Evolutionary conservation across 2,888 invertebrate species (phyloP), one percentile per base, ranked within the genome.

Genomic region (Thalpophila matura): DNA sequence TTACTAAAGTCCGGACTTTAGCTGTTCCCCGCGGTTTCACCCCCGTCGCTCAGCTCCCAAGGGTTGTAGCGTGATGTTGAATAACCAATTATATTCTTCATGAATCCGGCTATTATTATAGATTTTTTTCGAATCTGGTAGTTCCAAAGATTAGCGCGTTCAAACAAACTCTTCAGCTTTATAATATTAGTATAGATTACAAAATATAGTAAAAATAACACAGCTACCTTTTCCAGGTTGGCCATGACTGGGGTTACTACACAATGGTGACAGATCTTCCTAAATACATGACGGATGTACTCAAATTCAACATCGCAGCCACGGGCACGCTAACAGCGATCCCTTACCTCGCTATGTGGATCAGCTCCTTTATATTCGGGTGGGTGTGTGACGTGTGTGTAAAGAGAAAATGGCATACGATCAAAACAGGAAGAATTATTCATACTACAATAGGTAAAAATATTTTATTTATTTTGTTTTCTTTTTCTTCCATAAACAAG

Each of bases 231-330:
- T 83, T 85, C 0, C 83, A 95, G 95, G 87, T 95, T 26, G 95
- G 95, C 16, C 95, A 95, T 74, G 95, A 97, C 74, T 97, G 97
- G 96, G 96, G 97, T 0, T 96, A 97, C 84, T 97, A 96, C 81
- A 97, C 96, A 1, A 96, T 97, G 96, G 96, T 97, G 14, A 96
- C 96, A 12, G 97, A 97, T 80, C 91, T 97, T 2, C 97, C 97
- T 0, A 96, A 96, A 60, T 97, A 97, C 85, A 96, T 97, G 96
- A 96, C 95, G 31, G 96, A 96, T 64, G 96, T 97, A 0, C 90
- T 97, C 4, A 96, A 96, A 74, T 96, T 96, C 87, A 96, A 96
- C 80, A 96, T 97, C 18, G 94, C 96, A 5, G 93, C 96, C 74
- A 97, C 97, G 56, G 96, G 97, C 0, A 92, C 96, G 0, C 89